These are phyloP conservation scores for Glareola pratincola DNA, from an alignment of 2,113 vertebrate genomes.

Conservation along the genomic window DNA sequence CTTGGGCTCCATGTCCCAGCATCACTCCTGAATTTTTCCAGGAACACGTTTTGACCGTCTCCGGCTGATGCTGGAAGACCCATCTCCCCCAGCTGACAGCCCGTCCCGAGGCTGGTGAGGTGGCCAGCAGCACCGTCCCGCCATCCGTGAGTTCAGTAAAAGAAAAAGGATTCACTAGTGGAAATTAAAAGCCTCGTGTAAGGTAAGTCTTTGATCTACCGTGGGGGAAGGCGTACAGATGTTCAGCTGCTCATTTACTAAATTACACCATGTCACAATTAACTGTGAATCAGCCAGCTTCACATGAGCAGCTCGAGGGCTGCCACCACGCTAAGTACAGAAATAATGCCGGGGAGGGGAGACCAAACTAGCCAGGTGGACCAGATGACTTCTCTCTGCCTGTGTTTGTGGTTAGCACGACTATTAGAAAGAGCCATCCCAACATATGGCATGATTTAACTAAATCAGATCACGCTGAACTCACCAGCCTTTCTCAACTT, in stretches of 20 bases:
- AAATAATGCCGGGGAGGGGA: slow-evolving; percentile 1
- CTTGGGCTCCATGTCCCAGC: neutral
- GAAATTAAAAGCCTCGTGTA: slow-evolving; percentile 46
- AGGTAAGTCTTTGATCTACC: slow-evolving; percentile 54
- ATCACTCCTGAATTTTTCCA: neutral
- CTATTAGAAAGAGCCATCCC: slow-evolving; percentile 38
- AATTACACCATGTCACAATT: slow-evolving; percentile 69
- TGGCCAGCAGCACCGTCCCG: neutral
- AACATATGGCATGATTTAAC: slow-evolving; percentile 49
- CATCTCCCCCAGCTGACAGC: neutral
- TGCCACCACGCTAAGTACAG: slow-evolving; percentile 1
- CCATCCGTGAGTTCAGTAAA: neutral
- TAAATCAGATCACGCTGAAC: slow-evolving; percentile 43
- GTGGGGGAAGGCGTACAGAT: slow-evolving; percentile 63
- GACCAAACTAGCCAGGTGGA: slow-evolving; percentile 42
- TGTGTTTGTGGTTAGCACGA: slow-evolving; percentile 20
- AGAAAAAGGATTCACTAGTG: neutral
- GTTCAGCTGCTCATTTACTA: slow-evolving; percentile 69
- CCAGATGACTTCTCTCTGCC: slow-evolving; percentile 11
- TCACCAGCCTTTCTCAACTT: slow-evolving; percentile 53
- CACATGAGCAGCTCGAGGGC: slow-evolving; percentile 57
- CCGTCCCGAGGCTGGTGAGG: neutral
- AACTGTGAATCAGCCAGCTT: slow-evolving; percentile 64
- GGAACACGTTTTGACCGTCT: neutral
- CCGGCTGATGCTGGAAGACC: neutral